Evolutionary conservation across 2,797 vertebrate species (phyloP).

Genomic region (Gobionotothen gibberifrons): DNA sequence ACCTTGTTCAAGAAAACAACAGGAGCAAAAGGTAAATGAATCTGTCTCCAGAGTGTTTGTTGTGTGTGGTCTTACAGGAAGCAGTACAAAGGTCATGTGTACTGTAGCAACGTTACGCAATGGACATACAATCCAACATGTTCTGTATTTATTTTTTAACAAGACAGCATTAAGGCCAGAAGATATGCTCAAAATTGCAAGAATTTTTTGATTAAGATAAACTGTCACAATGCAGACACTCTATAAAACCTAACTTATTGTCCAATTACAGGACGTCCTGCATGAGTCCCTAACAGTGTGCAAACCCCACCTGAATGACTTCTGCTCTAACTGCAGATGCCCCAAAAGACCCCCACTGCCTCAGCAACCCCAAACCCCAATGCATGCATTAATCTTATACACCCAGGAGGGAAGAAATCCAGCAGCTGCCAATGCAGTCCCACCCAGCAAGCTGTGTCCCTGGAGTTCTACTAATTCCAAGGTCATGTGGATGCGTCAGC

Average conservation of each 20-base stretch:
- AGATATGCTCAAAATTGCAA: background rate
- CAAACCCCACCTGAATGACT: constrained; percentile 45
- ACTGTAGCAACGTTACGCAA: constrained; percentile 28
- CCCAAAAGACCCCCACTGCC: constrained; percentile 33
- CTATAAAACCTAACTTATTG: constrained; percentile 16
- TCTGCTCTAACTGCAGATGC: constrained; percentile 39
- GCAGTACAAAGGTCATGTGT: constrained; percentile 36
- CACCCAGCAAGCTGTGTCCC: constrained; percentile 81
- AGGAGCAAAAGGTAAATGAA: constrained; percentile 19
- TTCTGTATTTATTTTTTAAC: background rate
- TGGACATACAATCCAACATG: constrained; percentile 28
- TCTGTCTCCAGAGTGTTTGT: constrained; percentile 39
- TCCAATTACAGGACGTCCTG: constrained; percentile 11
- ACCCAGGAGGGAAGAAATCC: constrained; percentile 75
- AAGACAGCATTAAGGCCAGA: background rate
- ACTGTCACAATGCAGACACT: constrained; percentile 4
- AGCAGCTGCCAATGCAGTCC: constrained; percentile 82
- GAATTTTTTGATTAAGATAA: background rate
- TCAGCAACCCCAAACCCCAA: constrained; percentile 56
- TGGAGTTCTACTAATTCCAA: constrained; percentile 85
- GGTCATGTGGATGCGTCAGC: constrained; percentile 74
- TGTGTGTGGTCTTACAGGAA: constrained; percentile 59
- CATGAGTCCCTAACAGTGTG: constrained; percentile 33
- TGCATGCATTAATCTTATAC: constrained; percentile 77
- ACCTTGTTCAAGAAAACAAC: constrained; percentile 28